Evolutionary conservation across 2,888 invertebrate genomes (phyloP), one percentile per base, ranked within the genome.

Genomic region (Tenthredo amoena): DNA sequence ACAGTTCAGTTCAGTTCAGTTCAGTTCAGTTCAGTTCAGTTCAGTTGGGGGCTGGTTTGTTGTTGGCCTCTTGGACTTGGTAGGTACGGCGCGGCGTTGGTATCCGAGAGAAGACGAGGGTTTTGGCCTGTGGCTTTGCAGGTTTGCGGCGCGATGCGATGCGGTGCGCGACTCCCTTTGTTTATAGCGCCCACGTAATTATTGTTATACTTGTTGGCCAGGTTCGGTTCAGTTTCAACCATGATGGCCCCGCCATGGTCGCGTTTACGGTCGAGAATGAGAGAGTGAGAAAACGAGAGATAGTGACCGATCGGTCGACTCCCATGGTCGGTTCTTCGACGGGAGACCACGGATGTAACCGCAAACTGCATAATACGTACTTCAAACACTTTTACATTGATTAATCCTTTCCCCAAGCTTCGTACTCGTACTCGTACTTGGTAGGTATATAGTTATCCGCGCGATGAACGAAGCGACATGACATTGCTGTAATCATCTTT

Each of bases 231-330:
- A 89, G 88, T 90, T 91, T 89, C 86, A 87, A 87, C 88, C 89
- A 86, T 89, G 88, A 91, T 89, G 90, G 90, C 89, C 88, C 88
- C 89, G 90, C 89, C 88, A 90, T 89, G 92, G 92, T 91, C 89
- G 86, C 91, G 90, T 92, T 77, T 92, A 90, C 87, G 92, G 92
- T 91, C 89, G 87, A 90, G 91, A 90, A 92, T 50, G 26, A 86
- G 55, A 76, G 47, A 55, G 47, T 50, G 79, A 84, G 86, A 34
- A n/a, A 37, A 68, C 62, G 34, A 26, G 34, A 18, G 68, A 68
- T 15, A 18, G 71, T 58, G 84, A 86, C 77, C 55, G 77, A 77
- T 77, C 31, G 77, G 50, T 34, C 50, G 6, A 34, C 34, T 68
- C 68, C 34, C 68, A 68, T 68, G 18, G 15, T 18, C 34, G 15